phyloP scores from a whole-genome alignment of 2,888 invertebrate species.

The Anoncus sp. region DNA sequence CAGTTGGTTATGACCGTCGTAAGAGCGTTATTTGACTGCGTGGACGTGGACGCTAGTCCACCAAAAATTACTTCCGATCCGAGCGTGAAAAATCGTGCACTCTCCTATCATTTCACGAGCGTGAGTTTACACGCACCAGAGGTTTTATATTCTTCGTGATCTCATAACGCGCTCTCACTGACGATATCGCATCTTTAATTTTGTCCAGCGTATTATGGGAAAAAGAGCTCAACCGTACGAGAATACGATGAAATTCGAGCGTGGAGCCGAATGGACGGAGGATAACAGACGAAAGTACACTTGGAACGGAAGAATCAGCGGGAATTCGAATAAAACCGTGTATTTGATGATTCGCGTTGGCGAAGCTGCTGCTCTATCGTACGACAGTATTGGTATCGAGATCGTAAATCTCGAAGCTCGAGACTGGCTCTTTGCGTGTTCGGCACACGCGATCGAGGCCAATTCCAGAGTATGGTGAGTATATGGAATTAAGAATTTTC shows the following conservation, averaged over 20 bases:
- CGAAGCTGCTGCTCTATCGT: conserved; percentile 84
- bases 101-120: conserved; percentile 83
- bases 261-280: conserved; percentile 84
- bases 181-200: background rate
- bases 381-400: conserved; percentile 87
- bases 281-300: conserved; percentile 82
- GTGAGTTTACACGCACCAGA: conserved; percentile 74
- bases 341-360: conserved; percentile 88
- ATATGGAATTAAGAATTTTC: no score
- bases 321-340: conserved; percentile 80
- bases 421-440: conserved; percentile 92
- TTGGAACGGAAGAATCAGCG: conserved; percentile 80
- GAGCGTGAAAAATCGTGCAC: conserved; percentile 81
- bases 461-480: conserved; percentile 87
- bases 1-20: conserved; percentile 92
- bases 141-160: background rate
- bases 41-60: conserved; percentile 86
- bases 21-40: conserved; percentile 91
- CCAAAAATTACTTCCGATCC: conserved; percentile 80
- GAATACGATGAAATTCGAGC: conserved; percentile 80
- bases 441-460: conserved; percentile 85
- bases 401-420: conserved; percentile 87
- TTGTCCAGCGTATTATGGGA: conserved; percentile 81
- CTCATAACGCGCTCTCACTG: background rate
- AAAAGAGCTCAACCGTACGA: conserved; percentile 80